phyloP scores from a whole-genome alignment of 1,140 invertebrate genomes.

The Drosophila asahinai region DNA sequence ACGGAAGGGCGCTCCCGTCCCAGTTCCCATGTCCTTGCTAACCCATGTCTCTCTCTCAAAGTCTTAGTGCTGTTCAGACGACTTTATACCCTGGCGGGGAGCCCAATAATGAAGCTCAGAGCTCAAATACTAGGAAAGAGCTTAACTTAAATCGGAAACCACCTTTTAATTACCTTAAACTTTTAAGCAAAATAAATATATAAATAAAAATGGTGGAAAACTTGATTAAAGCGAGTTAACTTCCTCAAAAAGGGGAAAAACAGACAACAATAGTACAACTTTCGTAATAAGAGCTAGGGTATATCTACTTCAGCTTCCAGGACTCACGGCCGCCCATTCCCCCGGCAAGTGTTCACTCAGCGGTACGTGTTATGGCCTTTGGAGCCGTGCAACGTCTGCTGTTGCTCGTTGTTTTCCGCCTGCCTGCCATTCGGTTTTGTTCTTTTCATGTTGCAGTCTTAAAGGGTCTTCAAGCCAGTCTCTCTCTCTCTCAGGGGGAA shows the following conservation, averaged over 20 bases:
- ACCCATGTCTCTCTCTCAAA: conserved; percentile 4
- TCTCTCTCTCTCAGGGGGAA: background rate
- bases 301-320: conserved; percentile 7
- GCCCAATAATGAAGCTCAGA: background rate
- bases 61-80: background rate
- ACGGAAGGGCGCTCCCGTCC: conserved; percentile 69
- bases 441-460: conserved; percentile 58
- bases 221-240: background rate
- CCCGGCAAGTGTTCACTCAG: conserved; percentile 66
- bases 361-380: conserved; percentile 75
- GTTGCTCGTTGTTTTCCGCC: conserved; percentile 36
- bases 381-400: conserved; percentile 58
- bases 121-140: background rate
- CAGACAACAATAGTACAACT: background rate
- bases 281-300: background rate
- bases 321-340: conserved; percentile 31
- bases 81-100: background rate
- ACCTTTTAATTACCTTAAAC: background rate
- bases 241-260: too few species aligned
- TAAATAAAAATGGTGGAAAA: background rate
- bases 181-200: background rate
- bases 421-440: conserved; percentile 35
- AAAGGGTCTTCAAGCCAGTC: conserved; percentile 41
- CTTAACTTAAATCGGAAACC: background rate
- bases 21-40: conserved; percentile 53